Base-by-base conservation (phyloP, 2,888 invertebrate genomes). In the Gnatocerus cornutus region DNA sequence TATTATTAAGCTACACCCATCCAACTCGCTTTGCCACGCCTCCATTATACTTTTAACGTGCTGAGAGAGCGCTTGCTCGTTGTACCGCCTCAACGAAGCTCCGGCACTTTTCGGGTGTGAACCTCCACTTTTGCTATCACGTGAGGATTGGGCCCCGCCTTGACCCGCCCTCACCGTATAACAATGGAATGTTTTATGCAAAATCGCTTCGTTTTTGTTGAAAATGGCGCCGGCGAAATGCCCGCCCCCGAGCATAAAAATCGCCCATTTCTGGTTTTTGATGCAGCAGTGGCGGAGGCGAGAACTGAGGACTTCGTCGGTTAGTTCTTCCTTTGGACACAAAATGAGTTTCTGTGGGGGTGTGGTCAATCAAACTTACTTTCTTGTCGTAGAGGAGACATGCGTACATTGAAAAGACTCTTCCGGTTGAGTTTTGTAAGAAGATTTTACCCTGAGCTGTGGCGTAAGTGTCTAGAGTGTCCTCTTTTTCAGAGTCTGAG, bases 151-250 rank as follows among this genome's bases (percentile, higher is more conserved):
- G 0, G 92, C 87, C 39, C 93, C 91, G 0, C 96, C 96, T 82
- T 96, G 94, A 37, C 94, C 94, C 0, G 94, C 90, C 41, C 96
- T 85, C 0, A 94, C 92, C 5, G 94, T 94, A 80, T 96, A 97
- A 53, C 92, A 91, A 82, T 95, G 95, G 77, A 94, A 91, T 0
- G 95, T 95, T 85, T 96, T 96, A 80, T 96, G 95, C 0, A 83
- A 86, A 78, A 87, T 84, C 64, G 85, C 85, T 78, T 84, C 87
- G 69, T 71, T 77, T 84, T 88, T 88, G 80, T 87, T 81, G 79
- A 92, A 93, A 39, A 93, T 84, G 10, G 90, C 92, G 1, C 90
- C 93, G 16, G 93, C 93, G 85, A 93, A 93, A 83, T 93, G 93
- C 0, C 96, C 96, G 3, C 95, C 95, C 0, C 94, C 94, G 33